Evolutionary conservation across 2,113 vertebrate species (phyloP).

Genomic region (Leucopsar rothschildi): DNA sequence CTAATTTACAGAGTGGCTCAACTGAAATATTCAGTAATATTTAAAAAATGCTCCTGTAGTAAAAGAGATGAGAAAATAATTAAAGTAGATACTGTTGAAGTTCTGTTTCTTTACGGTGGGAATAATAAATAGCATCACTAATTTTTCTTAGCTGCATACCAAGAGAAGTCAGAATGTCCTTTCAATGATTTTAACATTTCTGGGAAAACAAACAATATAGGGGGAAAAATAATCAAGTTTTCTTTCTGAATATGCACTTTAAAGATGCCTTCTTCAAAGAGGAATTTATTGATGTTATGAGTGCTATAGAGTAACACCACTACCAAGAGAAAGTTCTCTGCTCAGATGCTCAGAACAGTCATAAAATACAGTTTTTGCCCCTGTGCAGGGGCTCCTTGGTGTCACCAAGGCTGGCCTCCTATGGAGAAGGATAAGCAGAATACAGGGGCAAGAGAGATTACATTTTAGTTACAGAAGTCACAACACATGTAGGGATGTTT

Average conservation of each 20-base stretch:
- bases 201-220: neutral
- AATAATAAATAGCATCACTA: neutral
- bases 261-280: neutral
- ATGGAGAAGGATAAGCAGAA: neutral
- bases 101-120: neutral
- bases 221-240: neutral
- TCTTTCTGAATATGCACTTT: neutral
- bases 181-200: neutral
- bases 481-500: neutral
- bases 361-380: neutral
- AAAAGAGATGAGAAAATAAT: neutral
- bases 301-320: neutral
- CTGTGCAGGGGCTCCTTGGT: neutral
- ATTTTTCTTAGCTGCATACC: neutral
- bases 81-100: neutral
- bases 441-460: accelerated
- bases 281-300: neutral
- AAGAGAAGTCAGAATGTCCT: neutral
- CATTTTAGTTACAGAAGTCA: neutral
- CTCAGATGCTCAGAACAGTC: neutral
- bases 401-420: neutral
- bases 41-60: neutral
- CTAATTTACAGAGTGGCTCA: neutral
- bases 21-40: neutral
- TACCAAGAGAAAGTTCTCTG: neutral